Evolutionary conservation across 2,797 vertebrate species (phyloP).

Genomic region (Glossophaga mutica): DNA sequence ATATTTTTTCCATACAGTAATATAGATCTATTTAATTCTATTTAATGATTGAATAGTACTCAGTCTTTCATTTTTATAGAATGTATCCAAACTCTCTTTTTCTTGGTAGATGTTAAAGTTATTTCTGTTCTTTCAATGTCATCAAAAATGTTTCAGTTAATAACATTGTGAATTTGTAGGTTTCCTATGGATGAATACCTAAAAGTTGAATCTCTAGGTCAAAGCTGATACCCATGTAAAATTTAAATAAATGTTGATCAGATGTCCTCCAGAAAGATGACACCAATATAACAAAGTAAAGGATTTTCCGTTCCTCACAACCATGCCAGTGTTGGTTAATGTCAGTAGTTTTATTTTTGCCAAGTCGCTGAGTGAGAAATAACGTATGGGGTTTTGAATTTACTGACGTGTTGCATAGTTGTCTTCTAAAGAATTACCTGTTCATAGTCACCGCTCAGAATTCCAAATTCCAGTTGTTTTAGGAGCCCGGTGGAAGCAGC

Average conservation of each 20-base stretch:
- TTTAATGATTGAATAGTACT: constrained; percentile 1
- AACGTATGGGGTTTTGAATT: neutral
- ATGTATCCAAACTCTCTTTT: neutral
- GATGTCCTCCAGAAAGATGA: neutral
- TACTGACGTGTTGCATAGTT: neutral
- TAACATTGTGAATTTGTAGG: neutral
- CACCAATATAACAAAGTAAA: neutral
- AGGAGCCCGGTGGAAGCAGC: neutral
- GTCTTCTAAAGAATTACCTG: neutral
- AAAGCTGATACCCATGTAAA: neutral
- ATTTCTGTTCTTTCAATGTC: neutral
- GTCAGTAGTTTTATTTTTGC: neutral
- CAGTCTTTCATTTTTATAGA: neutral
- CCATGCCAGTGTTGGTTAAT: neutral
- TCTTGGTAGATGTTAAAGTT: neutral
- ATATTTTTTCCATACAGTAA: neutral
- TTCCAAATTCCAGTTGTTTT: neutral
- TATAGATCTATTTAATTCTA: neutral
- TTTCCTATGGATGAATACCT: neutral
- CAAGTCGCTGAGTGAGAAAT: neutral
- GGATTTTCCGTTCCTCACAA: neutral
- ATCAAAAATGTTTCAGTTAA: neutral
- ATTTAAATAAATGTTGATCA: neutral
- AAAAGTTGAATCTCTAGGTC: neutral
- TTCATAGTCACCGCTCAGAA: neutral